Percentiles rank a stretch among this genome's conserved stretches.
phyloP scores from a whole-genome alignment of 1,140 invertebrate genomes.

The Achatina immaculata region DNA sequence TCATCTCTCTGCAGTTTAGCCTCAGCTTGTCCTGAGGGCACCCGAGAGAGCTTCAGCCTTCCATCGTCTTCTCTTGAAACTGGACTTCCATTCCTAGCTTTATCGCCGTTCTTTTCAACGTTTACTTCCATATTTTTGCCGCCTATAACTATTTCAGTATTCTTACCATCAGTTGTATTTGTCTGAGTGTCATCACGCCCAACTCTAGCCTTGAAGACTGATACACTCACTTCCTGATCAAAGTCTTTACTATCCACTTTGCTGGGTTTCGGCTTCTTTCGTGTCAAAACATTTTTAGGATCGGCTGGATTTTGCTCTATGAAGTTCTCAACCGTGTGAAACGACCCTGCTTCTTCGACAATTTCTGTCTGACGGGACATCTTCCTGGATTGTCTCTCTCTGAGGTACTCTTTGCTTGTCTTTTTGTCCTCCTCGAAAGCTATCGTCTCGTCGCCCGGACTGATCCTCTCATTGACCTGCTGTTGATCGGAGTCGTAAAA shows the following conservation, averaged over 20 bases:
- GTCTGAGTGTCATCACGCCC: no score
- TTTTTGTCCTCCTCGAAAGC: not conserved
- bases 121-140: no score
- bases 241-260: not conserved
- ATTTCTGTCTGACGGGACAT: not conserved
- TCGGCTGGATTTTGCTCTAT: not conserved
- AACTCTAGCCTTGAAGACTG: not conserved
- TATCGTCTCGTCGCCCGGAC: not conserved
- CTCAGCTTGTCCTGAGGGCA: no score
- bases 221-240: not conserved
- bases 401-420: not conserved
- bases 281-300: not conserved
- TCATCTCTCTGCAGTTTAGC: no score
- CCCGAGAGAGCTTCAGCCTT: no score
- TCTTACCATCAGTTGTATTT: no score
- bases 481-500: not conserved
- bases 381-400: not conserved
- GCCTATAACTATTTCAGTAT: no score
- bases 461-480: not conserved
- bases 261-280: not conserved
- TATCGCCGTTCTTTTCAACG: no score
- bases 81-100: no score
- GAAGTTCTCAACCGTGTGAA: not conserved
- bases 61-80: no score
- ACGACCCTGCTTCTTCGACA: not conserved